phyloP scores from a whole-genome alignment of 2,113 vertebrate genomes.

The Hippocampus mohnikei region DNA sequence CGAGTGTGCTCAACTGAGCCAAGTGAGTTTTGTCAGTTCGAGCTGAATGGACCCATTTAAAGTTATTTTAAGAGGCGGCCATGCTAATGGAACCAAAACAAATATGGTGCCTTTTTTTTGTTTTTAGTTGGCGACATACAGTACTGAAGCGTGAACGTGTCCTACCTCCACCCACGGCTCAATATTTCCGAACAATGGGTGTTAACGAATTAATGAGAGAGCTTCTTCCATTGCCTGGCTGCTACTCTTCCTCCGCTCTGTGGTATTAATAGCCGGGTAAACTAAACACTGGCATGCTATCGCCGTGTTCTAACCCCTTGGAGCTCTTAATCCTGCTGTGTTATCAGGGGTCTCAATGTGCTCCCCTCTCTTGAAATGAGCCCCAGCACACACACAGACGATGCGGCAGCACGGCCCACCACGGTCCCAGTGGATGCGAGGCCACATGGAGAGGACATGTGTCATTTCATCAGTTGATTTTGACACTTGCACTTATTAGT shows the following conservation, averaged over 20 bases:
- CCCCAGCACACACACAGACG: slow-evolving; percentile 19
- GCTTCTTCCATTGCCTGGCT: not conserved
- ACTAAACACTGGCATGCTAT: slow-evolving; percentile 55
- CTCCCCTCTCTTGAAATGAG: slow-evolving; percentile 46
- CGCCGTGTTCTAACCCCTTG: slow-evolving; percentile 32
- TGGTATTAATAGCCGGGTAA: slow-evolving; percentile 65
- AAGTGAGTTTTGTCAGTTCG: not conserved
- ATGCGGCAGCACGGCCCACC: not conserved
- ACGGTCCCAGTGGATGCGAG: slow-evolving; percentile 8
- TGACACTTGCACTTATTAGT: no score
- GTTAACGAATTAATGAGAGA: not conserved
- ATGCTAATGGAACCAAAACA: not conserved
- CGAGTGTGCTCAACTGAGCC: not conserved
- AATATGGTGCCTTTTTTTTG: slow-evolving; percentile 7
- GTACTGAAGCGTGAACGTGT: not conserved
- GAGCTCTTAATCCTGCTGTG: slow-evolving; percentile 60
- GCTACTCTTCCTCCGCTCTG: slow-evolving; percentile 2
- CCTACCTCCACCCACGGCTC: slow-evolving; percentile 6
- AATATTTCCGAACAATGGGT: slow-evolving; percentile 7
- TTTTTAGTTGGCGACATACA: slow-evolving; percentile 1
- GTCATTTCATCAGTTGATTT: not conserved
- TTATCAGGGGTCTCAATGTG: slow-evolving; percentile 49
- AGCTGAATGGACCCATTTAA: not conserved
- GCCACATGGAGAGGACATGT: slow-evolving; percentile 24
- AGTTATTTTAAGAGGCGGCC: not conserved